Evolutionary conservation across 2,888 invertebrate genomes (phyloP), one percentile per base, ranked within the genome.

Genomic region (Spodoptera littoralis): DNA sequence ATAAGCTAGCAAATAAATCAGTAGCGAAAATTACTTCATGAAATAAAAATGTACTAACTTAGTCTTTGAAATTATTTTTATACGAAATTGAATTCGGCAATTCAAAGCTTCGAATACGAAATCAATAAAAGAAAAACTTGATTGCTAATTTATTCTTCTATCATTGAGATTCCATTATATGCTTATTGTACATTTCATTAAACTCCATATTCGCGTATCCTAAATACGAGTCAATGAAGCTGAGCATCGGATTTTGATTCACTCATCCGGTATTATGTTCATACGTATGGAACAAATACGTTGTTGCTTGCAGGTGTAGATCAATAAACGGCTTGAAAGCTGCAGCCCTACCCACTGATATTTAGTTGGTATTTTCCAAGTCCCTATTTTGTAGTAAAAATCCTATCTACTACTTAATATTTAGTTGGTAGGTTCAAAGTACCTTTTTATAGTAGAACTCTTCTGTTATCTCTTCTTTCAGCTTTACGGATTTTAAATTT

Each of bases 221-320:
- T 53, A 22, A 56, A 50, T 50, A 18, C 30, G 47, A 60, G 43
- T 45, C 49, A 51, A 60, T 54, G 52, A 60, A 61, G 51, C 55
- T 45, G 48, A 51, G 41, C 56, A 12, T 30, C 22, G 54, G 46
- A 67, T 57, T 77, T 65, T 45, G 55, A 76, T 61, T 60, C 63
- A 64, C 42, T 62, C 62, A 70, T 59, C 64, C 50, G 50, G 52
- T n/a, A 53, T 51, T 65, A 62, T 60, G 52, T 24, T 67, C 65
- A 47, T 48, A 52, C 47, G 22, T 51, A 65, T 57, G 73, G 62
- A 77, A 74, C 56, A 65, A 76, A 77, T 55, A 18, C 59, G 60
- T 56, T 48, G 46, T 63, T 59, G 56, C 45, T 24, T 62, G 58
- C 67, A 76, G 67, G 52, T 66, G 56, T 41, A 12, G 55, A 59